Evolutionary conservation across 1,140 invertebrate genomes (phyloP).

Genomic region (Cheumatopsyche charites): DNA sequence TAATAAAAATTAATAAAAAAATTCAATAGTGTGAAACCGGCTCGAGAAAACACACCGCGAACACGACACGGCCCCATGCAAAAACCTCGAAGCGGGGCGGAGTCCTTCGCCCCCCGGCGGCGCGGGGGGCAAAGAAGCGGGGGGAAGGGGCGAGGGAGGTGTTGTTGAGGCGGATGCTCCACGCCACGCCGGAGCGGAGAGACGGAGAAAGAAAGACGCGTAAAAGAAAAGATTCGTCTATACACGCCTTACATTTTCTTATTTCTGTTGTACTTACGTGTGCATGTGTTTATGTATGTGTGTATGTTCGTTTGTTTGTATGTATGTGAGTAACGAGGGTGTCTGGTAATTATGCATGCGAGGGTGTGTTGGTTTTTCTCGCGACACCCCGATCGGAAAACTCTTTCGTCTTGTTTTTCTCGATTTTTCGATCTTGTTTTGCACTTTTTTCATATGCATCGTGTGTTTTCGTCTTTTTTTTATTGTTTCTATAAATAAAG

Average conservation of each 20-base stretch:
- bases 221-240: slow-evolving; percentile 49
- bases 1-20: too few relatives aligned
- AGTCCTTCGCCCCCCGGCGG: too few relatives aligned
- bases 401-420: neutral
- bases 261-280: slow-evolving; percentile 39
- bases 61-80: too few relatives aligned
- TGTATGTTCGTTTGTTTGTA: too few relatives aligned
- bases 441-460: too few relatives aligned
- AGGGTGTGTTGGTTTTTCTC: slow-evolving; percentile 40
- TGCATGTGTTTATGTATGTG: slow-evolving; percentile 42
- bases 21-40: too few relatives aligned
- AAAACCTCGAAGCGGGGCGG: too few relatives aligned
- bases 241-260: slow-evolving; percentile 44
- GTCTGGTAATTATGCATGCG: slow-evolving; percentile 47
- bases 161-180: slow-evolving; percentile 15
- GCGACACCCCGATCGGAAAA: slow-evolving; percentile 21
- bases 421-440: neutral
- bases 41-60: too few relatives aligned
- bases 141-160: neutral
- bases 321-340: too few relatives aligned
- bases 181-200: neutral
- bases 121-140: too few relatives aligned
- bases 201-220: slow-evolving; percentile 46
- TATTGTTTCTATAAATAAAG: too few relatives aligned
- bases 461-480: too few relatives aligned